These are phyloP conservation scores for Apocrypta bakeri DNA, from an alignment of 1,140 invertebrate genomes.

Conservation along the genomic window DNA sequence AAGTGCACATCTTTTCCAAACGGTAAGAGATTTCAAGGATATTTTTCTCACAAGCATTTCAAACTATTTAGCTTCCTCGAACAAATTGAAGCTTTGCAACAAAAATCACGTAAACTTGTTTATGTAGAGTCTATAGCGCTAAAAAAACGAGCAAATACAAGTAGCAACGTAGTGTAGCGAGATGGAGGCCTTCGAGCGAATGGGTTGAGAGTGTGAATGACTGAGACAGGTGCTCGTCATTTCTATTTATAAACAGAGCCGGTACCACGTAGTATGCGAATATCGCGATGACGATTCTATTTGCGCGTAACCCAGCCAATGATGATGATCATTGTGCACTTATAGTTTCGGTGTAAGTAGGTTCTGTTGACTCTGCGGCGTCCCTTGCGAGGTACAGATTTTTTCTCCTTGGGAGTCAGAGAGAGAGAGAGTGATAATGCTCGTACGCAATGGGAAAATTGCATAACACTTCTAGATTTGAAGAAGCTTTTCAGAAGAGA, in stretches of 20 bases:
- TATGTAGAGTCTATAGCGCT: no score
- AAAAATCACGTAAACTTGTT: no score
- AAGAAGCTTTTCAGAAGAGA: no score
- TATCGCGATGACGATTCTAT: constrained; percentile 54
- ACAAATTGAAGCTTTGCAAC: no score
- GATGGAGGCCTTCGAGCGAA: constrained; percentile 46
- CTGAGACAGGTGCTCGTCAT: constrained; percentile 70
- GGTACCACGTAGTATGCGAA: constrained; percentile 48
- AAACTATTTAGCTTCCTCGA: not conserved
- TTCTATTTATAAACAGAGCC: constrained; percentile 69
- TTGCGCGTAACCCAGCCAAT: constrained; percentile 20
- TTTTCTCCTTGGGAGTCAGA: no score
- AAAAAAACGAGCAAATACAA: not conserved
- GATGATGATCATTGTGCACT: constrained; percentile 32
- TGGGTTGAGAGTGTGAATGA: constrained; percentile 61
- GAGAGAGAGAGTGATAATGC: no score
- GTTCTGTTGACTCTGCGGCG: not conserved
- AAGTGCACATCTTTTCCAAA: not conserved
- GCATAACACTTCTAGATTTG: no score
- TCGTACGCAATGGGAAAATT: no score
- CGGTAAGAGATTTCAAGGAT: not conserved
- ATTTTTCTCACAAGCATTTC: no score
- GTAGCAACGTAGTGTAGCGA: not conserved
- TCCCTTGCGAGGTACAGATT: not conserved
- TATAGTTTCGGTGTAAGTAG: not conserved